Evolutionary conservation across 2,113 vertebrate species (phyloP).

Genomic region (Phaethornis superciliosus): DNA sequence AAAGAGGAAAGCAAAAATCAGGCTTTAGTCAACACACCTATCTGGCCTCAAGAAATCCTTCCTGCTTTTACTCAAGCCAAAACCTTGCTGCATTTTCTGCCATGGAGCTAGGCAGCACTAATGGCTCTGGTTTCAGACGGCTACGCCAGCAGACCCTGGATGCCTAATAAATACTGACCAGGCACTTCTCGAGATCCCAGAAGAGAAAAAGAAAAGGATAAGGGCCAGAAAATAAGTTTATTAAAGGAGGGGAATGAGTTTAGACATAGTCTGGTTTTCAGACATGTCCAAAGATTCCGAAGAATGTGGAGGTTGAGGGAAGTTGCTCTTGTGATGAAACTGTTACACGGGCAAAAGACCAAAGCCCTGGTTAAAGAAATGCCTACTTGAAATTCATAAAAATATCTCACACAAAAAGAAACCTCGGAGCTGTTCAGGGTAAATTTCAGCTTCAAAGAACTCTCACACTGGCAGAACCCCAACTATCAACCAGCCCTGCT

Average conservation of each 20-base stretch:
- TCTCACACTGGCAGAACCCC: neutral
- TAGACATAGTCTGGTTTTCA: neutral
- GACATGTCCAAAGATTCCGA: neutral
- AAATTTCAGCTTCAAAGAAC: neutral
- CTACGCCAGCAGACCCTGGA: rapidly evolving
- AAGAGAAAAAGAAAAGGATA: neutral
- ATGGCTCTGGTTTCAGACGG: neutral
- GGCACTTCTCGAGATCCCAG: neutral
- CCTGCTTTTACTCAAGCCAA: neutral
- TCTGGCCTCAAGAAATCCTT: neutral
- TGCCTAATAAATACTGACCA: neutral
- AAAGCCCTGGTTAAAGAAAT: neutral
- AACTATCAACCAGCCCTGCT: neutral
- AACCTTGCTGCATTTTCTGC: neutral
- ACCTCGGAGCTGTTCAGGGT: neutral
- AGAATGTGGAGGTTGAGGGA: neutral
- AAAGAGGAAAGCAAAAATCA: neutral
- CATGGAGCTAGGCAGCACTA: neutral
- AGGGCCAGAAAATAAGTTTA: neutral
- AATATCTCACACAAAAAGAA: neutral
- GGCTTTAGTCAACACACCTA: neutral
- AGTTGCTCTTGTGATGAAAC: neutral
- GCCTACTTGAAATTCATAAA: neutral
- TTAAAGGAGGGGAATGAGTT: neutral
- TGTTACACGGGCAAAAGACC: neutral